Conservation (phyloP, 2,113 vertebrate genomes). For the Mionectes macconnelli region DNA sequence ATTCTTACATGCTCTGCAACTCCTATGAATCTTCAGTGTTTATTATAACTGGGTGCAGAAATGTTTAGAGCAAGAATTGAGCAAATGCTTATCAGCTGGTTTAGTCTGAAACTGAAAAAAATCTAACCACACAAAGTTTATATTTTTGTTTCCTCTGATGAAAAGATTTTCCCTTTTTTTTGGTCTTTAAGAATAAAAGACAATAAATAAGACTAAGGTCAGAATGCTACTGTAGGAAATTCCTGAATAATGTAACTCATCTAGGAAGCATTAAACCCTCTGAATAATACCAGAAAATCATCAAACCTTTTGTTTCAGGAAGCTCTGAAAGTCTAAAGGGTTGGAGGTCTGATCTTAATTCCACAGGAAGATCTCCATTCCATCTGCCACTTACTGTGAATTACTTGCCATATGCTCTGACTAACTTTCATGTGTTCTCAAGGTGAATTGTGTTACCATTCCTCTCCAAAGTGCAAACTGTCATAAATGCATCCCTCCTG, state of each 20-base stretch:
- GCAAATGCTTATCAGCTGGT: background rate
- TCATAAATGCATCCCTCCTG: background rate
- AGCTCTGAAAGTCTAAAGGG: background rate
- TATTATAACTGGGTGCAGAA: background rate
- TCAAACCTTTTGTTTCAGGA: background rate
- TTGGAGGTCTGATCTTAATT: background rate
- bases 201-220: background rate
- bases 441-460: background rate
- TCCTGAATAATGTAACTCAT: background rate
- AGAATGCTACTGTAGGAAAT: background rate
- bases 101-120: background rate
- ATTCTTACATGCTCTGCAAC: background rate
- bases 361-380: background rate
- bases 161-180: background rate
- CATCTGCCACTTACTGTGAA: background rate
- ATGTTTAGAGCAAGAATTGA: background rate
- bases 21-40: background rate
- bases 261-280: background rate
- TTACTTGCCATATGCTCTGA: background rate
- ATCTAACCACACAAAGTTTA: background rate
- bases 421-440: background rate
- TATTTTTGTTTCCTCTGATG: background rate
- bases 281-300: background rate
- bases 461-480: background rate
- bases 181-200: background rate